Conservation (phyloP, 2,113 vertebrate genomes). For the Parotia lawesii region DNA sequence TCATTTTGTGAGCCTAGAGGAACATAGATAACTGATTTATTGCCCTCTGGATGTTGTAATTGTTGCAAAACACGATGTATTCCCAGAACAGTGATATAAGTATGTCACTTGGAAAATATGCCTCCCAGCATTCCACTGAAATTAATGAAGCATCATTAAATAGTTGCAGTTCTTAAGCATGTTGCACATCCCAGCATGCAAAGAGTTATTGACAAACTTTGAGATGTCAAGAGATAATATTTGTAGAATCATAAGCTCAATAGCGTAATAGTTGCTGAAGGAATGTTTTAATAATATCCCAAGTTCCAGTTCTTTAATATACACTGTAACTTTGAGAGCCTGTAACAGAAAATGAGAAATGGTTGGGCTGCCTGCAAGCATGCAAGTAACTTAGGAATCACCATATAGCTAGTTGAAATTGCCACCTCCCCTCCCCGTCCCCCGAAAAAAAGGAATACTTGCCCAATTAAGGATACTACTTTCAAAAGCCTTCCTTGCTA, state of each 20-base stretch:
- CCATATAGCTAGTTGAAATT: not conserved
- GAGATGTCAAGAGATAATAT: not conserved
- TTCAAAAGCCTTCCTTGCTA: not conserved
- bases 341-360: not conserved
- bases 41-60: constrained; percentile 47
- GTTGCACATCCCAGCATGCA: not conserved
- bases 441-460: not conserved
- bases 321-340: not conserved
- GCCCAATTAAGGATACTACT: not conserved
- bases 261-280: not conserved
- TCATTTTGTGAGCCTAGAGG: constrained; percentile 40
- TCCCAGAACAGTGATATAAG: constrained; percentile 49
- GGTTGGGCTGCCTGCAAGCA: not conserved
- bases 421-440: accelerated
- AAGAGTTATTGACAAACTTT: constrained; percentile 39
- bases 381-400: not conserved
- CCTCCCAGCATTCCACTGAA: constrained; percentile 39
- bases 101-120: constrained; percentile 51
- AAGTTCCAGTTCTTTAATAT: not conserved
- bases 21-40: constrained; percentile 36
- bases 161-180: not conserved
- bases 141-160: constrained; percentile 47
- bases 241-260: not conserved
- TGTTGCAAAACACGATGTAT: constrained; percentile 54
- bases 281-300: not conserved